phyloP scores from a whole-genome alignment of 2,888 invertebrate genomes.

The Sturmia bella region DNA sequence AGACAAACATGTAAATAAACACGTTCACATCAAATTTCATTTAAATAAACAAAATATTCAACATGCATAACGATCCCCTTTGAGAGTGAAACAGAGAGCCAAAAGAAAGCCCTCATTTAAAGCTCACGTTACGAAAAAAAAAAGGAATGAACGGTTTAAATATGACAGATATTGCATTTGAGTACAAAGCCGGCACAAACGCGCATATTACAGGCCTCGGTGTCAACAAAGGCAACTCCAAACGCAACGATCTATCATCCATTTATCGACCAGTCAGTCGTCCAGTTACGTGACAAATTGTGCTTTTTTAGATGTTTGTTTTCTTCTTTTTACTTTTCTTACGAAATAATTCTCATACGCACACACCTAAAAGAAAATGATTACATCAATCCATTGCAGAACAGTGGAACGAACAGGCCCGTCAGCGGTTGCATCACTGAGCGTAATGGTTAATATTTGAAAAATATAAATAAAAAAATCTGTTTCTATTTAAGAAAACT shows the following conservation, averaged over 20 bases:
- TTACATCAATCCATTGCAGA: conserved; percentile 53
- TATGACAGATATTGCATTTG: conserved; percentile 22
- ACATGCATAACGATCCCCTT: conserved; percentile 53
- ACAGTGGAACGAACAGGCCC: conserved; percentile 14
- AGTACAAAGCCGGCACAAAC: neutral
- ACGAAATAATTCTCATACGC: conserved; percentile 52
- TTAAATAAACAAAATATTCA: conserved; percentile 25
- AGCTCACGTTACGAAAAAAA: conserved; percentile 64
- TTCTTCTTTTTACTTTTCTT: conserved; percentile 45
- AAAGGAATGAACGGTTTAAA: conserved; percentile 37
- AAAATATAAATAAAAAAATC: too few species aligned
- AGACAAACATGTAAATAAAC: conserved; percentile 36
- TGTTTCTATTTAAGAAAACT: too few species aligned
- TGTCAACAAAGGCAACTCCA: neutral
- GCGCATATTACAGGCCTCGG: conserved; percentile 19
- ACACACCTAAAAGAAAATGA: conserved; percentile 42
- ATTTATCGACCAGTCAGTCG: conserved; percentile 38
- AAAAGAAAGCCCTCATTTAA: conserved; percentile 56
- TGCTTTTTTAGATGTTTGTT: conserved; percentile 26
- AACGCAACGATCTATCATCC: neutral
- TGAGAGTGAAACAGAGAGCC: neutral
- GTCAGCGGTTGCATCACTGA: neutral
- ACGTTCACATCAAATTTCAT: conserved; percentile 6
- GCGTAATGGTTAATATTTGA: too few species aligned
- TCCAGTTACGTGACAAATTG: conserved; percentile 64